These are phyloP conservation scores for Gerris buenoi DNA, from an alignment of 1,140 invertebrate genomes.

Conservation along the genomic window DNA sequence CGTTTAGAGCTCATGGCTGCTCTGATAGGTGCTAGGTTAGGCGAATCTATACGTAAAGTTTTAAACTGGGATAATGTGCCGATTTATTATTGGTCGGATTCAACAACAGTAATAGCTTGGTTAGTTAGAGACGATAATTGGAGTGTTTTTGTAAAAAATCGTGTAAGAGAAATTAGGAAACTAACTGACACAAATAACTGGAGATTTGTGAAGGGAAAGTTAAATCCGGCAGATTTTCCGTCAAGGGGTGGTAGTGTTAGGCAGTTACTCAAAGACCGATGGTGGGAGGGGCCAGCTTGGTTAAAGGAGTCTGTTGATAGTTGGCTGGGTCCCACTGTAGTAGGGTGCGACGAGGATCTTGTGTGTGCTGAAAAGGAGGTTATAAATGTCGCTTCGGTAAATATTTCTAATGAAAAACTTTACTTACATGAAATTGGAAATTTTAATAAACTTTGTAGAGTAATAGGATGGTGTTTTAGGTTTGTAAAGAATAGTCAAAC, in stretches of 20 bases:
- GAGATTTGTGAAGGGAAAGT: not conserved
- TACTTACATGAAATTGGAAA: not conserved
- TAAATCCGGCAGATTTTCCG: not conserved
- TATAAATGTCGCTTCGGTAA: not conserved
- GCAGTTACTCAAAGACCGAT: not conserved
- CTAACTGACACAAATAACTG: not conserved
- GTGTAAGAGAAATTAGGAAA: not conserved
- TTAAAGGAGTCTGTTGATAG: not conserved
- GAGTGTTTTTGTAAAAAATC: not conserved
- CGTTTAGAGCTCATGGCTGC: not conserved
- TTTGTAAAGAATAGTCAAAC: not conserved
- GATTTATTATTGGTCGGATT: not conserved
- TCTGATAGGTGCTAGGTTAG: not conserved
- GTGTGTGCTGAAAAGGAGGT: not conserved
- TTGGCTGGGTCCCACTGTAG: not conserved
- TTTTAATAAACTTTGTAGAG: not conserved
- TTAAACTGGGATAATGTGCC: not conserved
- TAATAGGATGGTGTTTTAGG: not conserved
- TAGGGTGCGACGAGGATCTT: not conserved
- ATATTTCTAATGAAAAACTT: not conserved
- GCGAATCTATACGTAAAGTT: not conserved
- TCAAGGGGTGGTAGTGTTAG: not conserved
- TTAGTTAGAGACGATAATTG: not conserved
- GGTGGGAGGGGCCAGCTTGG: not conserved
- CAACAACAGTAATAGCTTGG: not conserved